A percentile compares a stretch with the other conserved stretches of the same genome.
Evolutionary conservation across 1,140 invertebrate species (phyloP).

Genomic region (Alviniconcha marisindica): DNA sequence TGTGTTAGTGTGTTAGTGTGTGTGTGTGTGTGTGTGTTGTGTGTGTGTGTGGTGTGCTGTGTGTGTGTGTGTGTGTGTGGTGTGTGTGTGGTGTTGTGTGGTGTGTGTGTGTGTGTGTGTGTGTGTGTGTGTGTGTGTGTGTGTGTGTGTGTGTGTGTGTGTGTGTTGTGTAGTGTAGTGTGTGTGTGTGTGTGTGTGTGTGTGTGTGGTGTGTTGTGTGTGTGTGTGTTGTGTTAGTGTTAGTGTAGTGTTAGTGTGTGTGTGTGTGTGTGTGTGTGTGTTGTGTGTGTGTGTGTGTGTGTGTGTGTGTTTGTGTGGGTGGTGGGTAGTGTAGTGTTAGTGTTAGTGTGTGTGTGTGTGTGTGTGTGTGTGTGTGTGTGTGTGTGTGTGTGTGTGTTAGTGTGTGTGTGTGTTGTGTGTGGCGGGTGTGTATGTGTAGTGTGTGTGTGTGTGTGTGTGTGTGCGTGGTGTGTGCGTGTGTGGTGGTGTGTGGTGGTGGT

Average conservation of each 20-base stretch:
- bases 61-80: slow-evolving; percentile 20
- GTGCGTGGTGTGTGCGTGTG: not conserved
- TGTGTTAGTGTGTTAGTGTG: not conserved
- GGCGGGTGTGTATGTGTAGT: not conserved
- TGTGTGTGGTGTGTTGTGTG: not conserved
- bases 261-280: not conserved
- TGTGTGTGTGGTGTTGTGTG: slow-evolving; percentile 5
- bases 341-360: slow-evolving; percentile 10
- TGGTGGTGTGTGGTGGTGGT: too few relatives aligned
- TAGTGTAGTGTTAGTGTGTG: too few relatives aligned
- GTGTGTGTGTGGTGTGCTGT: not conserved
- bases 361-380: slow-evolving; percentile 8
- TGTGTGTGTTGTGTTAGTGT: too few relatives aligned
- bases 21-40: not conserved
- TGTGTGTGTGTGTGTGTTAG: slow-evolving; percentile 10
- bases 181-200: slow-evolving; percentile 10
- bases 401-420: not conserved
- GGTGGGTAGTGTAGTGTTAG: too few relatives aligned
- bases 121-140: slow-evolving; percentile 8
- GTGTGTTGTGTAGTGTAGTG: too few relatives aligned
- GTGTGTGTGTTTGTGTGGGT: slow-evolving; percentile 10
- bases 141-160: not conserved
- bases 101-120: slow-evolving; percentile 18
- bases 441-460: too few relatives aligned
- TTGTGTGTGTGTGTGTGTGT: slow-evolving; percentile 24